These are phyloP conservation scores for Stenoptilia bipunctidactyla DNA, from an alignment of 2,888 invertebrate species.

Conservation along the genomic window DNA sequence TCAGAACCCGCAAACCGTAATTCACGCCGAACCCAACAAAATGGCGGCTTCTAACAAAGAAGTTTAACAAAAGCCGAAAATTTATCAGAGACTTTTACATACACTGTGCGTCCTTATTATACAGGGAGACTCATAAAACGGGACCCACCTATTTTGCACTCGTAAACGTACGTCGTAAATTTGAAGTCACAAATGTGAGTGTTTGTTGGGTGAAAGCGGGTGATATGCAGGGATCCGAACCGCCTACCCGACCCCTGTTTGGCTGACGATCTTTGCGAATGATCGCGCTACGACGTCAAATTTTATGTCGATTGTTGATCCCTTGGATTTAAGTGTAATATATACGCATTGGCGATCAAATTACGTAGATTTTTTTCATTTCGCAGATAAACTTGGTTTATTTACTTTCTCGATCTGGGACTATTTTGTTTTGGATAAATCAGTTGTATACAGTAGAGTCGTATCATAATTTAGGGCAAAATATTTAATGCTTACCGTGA, in stretches of 20 bases:
- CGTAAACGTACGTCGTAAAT: constrained; percentile 64
- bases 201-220: constrained; percentile 26
- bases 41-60: constrained; percentile 2
- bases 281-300: constrained; percentile 2
- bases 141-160: constrained; percentile 60
- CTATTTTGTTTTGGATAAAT: no score
- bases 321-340: no score
- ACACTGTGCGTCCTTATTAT: constrained; percentile 38
- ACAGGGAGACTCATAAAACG: constrained; percentile 50
- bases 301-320: no score
- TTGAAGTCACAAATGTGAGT: constrained; percentile 54
- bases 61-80: constrained; percentile 6
- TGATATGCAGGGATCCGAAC: constrained; percentile 24
- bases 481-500: no score
- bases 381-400: no score
- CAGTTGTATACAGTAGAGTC: no score
- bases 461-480: no score
- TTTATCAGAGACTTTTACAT: constrained; percentile 18
- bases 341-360: no score
- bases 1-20: not conserved
- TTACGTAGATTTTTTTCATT: no score
- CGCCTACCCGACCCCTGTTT: constrained; percentile 16
- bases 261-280: constrained; percentile 9
- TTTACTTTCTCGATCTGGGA: no score
- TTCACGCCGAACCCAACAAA: not conserved